Percentiles rank a stretch among this genome's conserved stretches.
Conservation (phyloP, 92 coral and sea anemone species). For the Anthopleura xanthogrammica region DNA sequence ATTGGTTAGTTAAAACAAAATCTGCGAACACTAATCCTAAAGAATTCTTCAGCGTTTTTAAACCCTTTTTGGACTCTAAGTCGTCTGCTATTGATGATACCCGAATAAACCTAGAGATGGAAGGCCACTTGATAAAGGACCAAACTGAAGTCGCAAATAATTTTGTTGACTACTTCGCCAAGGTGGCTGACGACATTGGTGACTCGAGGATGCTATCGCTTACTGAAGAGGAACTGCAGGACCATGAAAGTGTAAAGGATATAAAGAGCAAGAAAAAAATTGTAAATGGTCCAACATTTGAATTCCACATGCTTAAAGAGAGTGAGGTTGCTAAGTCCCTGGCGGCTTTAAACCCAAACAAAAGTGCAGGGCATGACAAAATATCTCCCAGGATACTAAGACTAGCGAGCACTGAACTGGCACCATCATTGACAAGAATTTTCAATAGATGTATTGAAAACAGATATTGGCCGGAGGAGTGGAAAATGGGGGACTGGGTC, state of each 20-base stretch:
- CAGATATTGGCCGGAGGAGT: background rate
- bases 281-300: background rate
- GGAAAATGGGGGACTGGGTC: background rate
- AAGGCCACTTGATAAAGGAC: background rate
- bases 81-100: background rate
- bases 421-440: background rate
- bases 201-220: background rate
- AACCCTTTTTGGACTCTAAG: background rate
- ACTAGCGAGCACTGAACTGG: background rate
- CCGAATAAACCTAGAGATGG: background rate
- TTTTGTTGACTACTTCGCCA: background rate
- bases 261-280: too few relatives aligned
- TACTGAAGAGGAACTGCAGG: background rate
- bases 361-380: background rate
- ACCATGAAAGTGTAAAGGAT: background rate
- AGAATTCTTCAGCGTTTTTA: too few relatives aligned
- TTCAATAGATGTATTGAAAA: background rate
- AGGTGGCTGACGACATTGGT: background rate
- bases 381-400: background rate
- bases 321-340: background rate
- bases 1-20: background rate
- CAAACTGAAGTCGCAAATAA: background rate
- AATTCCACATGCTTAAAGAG: background rate
- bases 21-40: background rate
- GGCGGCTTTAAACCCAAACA: background rate